A percentile compares a stretch with the other conserved stretches of the same genome.
Conservation (phyloP, 1,140 invertebrate species). For the Eubasilissa regina region DNA sequence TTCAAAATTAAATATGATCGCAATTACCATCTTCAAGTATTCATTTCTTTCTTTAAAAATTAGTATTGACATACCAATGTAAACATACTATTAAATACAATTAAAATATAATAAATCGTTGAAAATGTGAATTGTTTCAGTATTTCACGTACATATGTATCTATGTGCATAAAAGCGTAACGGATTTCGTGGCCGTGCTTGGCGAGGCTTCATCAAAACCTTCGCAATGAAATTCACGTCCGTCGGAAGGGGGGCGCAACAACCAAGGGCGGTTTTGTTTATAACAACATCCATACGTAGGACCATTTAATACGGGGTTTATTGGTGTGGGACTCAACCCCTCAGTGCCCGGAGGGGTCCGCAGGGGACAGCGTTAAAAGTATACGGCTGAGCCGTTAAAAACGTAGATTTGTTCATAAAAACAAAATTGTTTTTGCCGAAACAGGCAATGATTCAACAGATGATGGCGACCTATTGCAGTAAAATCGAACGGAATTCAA, state of each 20-base stretch:
- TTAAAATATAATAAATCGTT: too few relatives aligned
- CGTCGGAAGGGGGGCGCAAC: slow-evolving; percentile 6
- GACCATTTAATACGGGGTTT: slow-evolving; percentile 58
- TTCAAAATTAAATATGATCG: too few relatives aligned
- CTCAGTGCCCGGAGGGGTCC: neutral
- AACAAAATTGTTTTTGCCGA: slow-evolving; percentile 33
- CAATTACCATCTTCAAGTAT: too few relatives aligned
- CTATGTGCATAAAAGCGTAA: neutral
- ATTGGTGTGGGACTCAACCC: slow-evolving; percentile 48
- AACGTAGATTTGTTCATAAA: slow-evolving; percentile 46
- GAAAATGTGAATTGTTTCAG: too few relatives aligned
- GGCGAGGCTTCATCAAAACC: slow-evolving; percentile 29
- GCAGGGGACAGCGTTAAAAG: slow-evolving; percentile 35
- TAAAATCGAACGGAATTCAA: slow-evolving; percentile 23
- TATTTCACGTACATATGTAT: too few relatives aligned
- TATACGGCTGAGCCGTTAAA: slow-evolving; percentile 35
- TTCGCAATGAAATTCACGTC: slow-evolving; percentile 43
- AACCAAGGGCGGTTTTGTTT: slow-evolving; percentile 52
- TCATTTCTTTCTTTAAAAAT: too few relatives aligned
- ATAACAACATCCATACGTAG: slow-evolving; percentile 53
- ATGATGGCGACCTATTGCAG: slow-evolving; percentile 6
- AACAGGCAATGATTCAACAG: slow-evolving; percentile 26
- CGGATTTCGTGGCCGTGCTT: slow-evolving; percentile 1
- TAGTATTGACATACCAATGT: too few relatives aligned
- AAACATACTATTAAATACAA: too few relatives aligned